Evolutionary conservation across 2,797 vertebrate genomes (phyloP).

Genomic region (Argyrosomus regius): DNA sequence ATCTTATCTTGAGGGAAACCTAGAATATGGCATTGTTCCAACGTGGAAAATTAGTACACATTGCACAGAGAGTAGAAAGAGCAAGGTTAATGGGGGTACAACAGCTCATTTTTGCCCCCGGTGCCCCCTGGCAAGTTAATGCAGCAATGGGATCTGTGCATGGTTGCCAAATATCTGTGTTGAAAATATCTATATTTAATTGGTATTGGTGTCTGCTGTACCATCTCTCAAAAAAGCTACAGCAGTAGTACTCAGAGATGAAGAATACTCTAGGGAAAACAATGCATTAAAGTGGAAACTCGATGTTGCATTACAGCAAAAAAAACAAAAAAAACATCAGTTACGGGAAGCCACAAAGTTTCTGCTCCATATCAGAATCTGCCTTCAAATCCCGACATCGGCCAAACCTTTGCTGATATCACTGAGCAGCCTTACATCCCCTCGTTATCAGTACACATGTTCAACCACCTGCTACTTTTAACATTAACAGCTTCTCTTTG

Average conservation of each 20-base stretch:
- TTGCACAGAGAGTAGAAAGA: not conserved
- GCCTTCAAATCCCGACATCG: not conserved
- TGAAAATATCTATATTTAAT: not conserved
- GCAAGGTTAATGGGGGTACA: no score
- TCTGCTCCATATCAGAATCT: slow-evolving; percentile 21
- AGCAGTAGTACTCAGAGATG: not conserved
- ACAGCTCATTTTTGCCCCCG: not conserved
- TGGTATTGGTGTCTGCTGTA: not conserved
- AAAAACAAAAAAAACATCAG: not conserved
- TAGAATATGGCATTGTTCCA: not conserved
- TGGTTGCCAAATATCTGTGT: not conserved
- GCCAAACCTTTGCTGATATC: slow-evolving; percentile 29
- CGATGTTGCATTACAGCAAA: not conserved
- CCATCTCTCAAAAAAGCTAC: not conserved
- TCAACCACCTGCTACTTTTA: slow-evolving; percentile 55
- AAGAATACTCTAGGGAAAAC: not conserved
- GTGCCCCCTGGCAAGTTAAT: not conserved
- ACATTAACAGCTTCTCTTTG: slow-evolving; percentile 53
- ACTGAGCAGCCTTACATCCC: slow-evolving; percentile 16
- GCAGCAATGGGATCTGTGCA: not conserved
- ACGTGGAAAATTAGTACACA: not conserved
- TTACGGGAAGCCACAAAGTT: slow-evolving; percentile 5
- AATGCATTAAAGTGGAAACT: not conserved
- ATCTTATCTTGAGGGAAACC: not conserved
- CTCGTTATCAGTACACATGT: slow-evolving; percentile 45